These are phyloP conservation scores for Leptogaster cylindrica DNA, from an alignment of 2,888 invertebrate genomes.

Conservation along the genomic window DNA sequence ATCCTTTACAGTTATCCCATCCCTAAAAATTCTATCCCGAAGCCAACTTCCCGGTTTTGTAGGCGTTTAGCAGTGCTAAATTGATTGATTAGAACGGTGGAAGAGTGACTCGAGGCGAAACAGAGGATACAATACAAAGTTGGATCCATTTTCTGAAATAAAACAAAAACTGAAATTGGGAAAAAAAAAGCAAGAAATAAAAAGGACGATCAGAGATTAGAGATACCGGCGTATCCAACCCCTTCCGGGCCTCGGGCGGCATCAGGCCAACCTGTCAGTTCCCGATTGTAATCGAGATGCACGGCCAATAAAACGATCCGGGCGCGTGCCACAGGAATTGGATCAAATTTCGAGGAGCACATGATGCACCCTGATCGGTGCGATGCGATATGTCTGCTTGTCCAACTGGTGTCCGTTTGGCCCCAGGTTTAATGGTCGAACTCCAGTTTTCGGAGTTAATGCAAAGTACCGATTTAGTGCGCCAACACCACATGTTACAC, in stretches of 20 bases:
- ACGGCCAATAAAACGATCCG: constrained; percentile 7
- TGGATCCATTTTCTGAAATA: too few relatives aligned
- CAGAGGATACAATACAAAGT: constrained; percentile 2
- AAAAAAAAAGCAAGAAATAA: not conserved
- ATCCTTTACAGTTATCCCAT: too few relatives aligned
- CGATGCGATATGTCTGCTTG: constrained; percentile 18
- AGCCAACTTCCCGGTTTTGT: not conserved
- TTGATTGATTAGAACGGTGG: constrained; percentile 31
- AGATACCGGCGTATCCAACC: constrained; percentile 19
- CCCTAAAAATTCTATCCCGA: too few relatives aligned
- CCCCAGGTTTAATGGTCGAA: constrained; percentile 34
- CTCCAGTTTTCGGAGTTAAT: constrained; percentile 21
- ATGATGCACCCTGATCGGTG: constrained; percentile 27
- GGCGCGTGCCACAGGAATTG: constrained; percentile 31
- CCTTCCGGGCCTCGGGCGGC: constrained; percentile 32
- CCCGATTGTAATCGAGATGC: constrained; percentile 25
- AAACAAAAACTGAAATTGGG: too few relatives aligned
- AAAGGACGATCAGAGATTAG: not conserved
- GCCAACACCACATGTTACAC: constrained; percentile 29
- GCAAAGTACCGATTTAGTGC: constrained; percentile 20
- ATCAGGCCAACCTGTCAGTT: constrained; percentile 19
- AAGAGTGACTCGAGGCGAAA: constrained; percentile 13
- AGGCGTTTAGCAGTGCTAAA: constrained; percentile 27
- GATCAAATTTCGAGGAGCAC: constrained; percentile 27
- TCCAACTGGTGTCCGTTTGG: constrained; percentile 34